phyloP scores from a whole-genome alignment of 2,888 invertebrate genomes.

The Corythucha ciliata region DNA sequence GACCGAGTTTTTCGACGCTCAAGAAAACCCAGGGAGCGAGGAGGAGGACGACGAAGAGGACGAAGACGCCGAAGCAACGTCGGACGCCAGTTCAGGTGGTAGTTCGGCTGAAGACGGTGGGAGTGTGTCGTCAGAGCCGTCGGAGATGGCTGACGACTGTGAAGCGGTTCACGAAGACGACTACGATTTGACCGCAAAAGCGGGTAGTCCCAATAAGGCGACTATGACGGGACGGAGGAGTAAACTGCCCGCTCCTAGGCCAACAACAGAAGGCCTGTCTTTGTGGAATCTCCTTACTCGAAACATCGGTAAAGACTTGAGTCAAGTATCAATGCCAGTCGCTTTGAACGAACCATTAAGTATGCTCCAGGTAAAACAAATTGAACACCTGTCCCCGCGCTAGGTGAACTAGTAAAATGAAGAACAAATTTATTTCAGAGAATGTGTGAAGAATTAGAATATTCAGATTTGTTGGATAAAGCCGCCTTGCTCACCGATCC shows the following conservation, averaged over 20 bases:
- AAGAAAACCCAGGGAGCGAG: slow-evolving; percentile 44
- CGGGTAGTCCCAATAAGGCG: too few relatives aligned
- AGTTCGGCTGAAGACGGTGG: slow-evolving; percentile 59
- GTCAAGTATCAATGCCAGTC: slow-evolving; percentile 78
- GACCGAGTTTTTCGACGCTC: slow-evolving; percentile 73
- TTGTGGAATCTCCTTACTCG: slow-evolving; percentile 70
- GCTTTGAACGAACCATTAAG: slow-evolving; percentile 75
- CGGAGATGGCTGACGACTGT: slow-evolving; percentile 46
- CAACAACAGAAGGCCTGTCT: slow-evolving; percentile 65
- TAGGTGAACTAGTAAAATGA: too few relatives aligned
- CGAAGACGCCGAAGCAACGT: slow-evolving; percentile 39
- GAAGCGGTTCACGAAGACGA: slow-evolving; percentile 24
- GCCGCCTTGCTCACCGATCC: slow-evolving; percentile 57
- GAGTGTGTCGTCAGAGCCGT: slow-evolving; percentile 59
- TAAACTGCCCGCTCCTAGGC: slow-evolving; percentile 58
- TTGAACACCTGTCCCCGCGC: too few relatives aligned
- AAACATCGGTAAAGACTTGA: slow-evolving; percentile 78
- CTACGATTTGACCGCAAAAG: too few relatives aligned
- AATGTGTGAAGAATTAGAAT: slow-evolving; percentile 74
- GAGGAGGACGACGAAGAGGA: slow-evolving; percentile 23
- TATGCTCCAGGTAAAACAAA: slow-evolving; percentile 62
- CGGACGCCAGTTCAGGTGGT: slow-evolving; percentile 65
- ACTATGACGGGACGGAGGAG: slow-evolving; percentile 51
- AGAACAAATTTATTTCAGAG: slow-evolving; percentile 47
- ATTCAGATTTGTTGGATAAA: slow-evolving; percentile 67